These are phyloP conservation scores for Mesocricetus auratus DNA, from an alignment of 2,113 vertebrate genomes.

Conservation along the genomic window DNA sequence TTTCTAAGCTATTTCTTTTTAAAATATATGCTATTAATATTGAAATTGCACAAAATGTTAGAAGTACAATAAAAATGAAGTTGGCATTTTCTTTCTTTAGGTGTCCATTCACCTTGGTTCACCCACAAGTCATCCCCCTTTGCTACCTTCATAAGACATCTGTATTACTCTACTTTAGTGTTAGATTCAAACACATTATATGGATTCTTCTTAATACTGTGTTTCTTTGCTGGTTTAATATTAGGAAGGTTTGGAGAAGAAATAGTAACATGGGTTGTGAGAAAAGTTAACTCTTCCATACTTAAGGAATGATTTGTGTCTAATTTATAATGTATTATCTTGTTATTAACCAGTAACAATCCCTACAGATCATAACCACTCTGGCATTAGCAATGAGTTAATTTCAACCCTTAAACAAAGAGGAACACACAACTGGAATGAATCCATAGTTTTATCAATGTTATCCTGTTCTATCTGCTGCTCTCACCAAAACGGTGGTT, in stretches of 20 bases:
- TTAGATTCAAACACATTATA: neutral
- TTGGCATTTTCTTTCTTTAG: neutral
- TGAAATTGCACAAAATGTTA: neutral
- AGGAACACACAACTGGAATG: neutral
- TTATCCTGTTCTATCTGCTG: neutral
- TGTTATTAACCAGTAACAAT: neutral
- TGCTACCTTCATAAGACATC: neutral
- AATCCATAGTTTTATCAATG: neutral
- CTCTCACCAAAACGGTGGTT: neutral
- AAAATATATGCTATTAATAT: neutral
- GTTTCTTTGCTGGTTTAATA: neutral
- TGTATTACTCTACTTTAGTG: neutral
- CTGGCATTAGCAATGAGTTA: neutral
- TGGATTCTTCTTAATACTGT: neutral
- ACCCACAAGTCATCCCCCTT: neutral
- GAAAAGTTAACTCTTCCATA: neutral
- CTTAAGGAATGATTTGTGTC: neutral
- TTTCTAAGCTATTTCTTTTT: neutral
- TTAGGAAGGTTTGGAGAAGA: neutral
- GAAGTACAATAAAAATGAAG: neutral
- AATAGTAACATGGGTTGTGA: neutral
- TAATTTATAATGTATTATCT: neutral
- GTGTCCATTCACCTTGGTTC: neutral
- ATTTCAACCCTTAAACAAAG: neutral
- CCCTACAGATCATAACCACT: neutral